These are phyloP conservation scores for Penelope pileata DNA, from an alignment of 2,113 vertebrate genomes.

Conservation along the genomic window DNA sequence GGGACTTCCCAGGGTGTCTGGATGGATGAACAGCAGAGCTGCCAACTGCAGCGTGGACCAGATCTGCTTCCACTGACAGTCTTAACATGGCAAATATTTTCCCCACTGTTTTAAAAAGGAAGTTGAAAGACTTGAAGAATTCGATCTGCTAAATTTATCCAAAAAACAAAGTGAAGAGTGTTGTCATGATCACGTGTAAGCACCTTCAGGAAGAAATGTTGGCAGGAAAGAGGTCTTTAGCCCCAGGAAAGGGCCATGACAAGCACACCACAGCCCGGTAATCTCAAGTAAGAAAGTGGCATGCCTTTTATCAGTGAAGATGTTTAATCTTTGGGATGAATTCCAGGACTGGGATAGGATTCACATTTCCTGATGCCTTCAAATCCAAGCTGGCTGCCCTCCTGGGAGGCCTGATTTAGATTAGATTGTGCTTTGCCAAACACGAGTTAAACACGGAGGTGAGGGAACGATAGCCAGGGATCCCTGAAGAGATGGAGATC, in stretches of 20 bases:
- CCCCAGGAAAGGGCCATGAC: accelerated
- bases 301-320: background rate
- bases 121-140: background rate
- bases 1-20: background rate
- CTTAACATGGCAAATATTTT: background rate
- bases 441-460: background rate
- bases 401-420: slow-evolving; percentile 36
- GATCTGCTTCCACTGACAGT: background rate
- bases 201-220: background rate
- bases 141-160: background rate
- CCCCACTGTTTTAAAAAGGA: background rate
- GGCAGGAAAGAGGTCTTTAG: background rate
- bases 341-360: background rate
- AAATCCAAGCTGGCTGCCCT: slow-evolving; percentile 41
- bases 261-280: background rate
- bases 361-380: slow-evolving; percentile 1
- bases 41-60: background rate
- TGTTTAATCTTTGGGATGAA: background rate
- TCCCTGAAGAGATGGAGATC: background rate
- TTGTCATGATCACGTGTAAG: background rate
- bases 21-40: background rate
- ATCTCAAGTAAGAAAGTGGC: background rate
- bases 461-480: background rate
- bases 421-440: slow-evolving; percentile 32
- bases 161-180: background rate